These are phyloP conservation scores for Parochlus steinenii DNA, from an alignment of 2,888 invertebrate species.

Conservation along the genomic window DNA sequence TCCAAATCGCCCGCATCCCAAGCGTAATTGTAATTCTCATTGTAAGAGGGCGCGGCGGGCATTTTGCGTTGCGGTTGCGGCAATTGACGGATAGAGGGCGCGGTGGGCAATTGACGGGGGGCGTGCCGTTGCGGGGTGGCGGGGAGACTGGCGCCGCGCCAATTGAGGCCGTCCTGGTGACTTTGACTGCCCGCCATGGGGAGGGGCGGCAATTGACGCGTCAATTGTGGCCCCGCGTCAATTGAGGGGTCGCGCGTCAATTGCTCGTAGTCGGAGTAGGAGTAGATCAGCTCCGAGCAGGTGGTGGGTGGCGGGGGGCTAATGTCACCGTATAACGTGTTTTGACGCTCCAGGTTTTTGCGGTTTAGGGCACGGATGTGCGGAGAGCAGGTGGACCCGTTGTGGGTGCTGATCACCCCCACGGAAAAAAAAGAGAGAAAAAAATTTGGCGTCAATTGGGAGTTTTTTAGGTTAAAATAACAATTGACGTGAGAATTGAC, in stretches of 20 bases:
- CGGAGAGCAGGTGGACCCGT: too few species aligned
- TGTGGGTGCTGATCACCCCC: constrained; percentile 23
- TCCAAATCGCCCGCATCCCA: constrained; percentile 45
- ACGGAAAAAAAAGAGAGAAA: too few species aligned
- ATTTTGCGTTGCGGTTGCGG: constrained; percentile 7
- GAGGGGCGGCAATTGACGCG: constrained; percentile 18
- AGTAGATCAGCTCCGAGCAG: constrained; percentile 10
- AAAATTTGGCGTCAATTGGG: too few species aligned
- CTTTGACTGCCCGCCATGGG: constrained; percentile 21
- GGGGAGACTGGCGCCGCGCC: constrained; percentile 16
- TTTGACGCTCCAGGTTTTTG: constrained; percentile 60
- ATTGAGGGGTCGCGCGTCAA: constrained; percentile 48
- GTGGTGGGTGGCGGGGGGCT: constrained; percentile 10
- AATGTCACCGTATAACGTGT: constrained; percentile 55
- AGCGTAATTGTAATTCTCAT: constrained; percentile 54
- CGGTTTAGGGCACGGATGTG: constrained; percentile 18
- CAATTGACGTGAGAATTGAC: too few species aligned
- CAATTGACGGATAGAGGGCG: constrained; percentile 7
- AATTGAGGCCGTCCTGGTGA: constrained; percentile 22
- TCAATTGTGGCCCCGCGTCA: constrained; percentile 27
- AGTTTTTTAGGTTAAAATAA: too few species aligned
- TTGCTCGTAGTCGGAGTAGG: constrained; percentile 39
- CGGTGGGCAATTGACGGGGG: constrained; percentile 7
- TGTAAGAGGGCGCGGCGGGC: too few species aligned
- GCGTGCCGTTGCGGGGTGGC: constrained; percentile 15